Percentiles rank a stretch among this genome's conserved stretches.
phyloP scores from a whole-genome alignment of 2,797 vertebrate genomes.

The Zenarchopterus dispar region DNA sequence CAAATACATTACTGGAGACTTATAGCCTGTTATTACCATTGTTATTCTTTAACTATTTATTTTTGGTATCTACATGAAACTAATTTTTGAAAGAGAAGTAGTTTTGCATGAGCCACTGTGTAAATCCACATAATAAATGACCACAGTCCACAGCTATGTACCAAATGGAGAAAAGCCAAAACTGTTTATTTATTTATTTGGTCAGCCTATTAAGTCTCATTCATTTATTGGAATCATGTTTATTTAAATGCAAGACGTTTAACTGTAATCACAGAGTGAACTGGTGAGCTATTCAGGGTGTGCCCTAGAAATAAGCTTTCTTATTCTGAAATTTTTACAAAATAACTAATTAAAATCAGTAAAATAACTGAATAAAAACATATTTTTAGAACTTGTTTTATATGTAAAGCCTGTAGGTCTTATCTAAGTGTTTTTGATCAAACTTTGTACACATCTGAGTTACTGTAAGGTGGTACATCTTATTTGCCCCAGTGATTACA shows the following conservation, averaged over 20 bases:
- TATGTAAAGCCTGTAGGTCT: no score
- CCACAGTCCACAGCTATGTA: neutral
- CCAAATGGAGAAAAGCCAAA: conserved; percentile 19
- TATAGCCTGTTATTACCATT: conserved; percentile 37
- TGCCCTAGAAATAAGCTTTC: no score
- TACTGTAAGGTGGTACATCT: no score
- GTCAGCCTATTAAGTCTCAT: neutral
- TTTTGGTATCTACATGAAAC: conserved; percentile 21
- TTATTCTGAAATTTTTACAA: no score
- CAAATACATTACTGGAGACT: conserved; percentile 35
- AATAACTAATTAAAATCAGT: no score
- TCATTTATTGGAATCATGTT: neutral
- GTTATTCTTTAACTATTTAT: conserved; percentile 15
- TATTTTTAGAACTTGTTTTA: no score
- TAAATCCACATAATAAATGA: conserved; percentile 43
- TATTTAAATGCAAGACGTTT: neutral
- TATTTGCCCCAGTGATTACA: no score
- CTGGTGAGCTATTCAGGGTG: no score
- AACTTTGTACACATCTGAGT: no score
- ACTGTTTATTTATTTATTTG: neutral
- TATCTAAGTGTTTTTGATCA: no score
- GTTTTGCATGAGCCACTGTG: conserved; percentile 29
- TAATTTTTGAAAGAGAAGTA: conserved; percentile 33
- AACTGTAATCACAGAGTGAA: no score
- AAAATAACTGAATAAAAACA: no score